A percentile compares a stretch with the other conserved stretches of the same genome.
Evolutionary conservation across 1,140 invertebrate species (phyloP).

Genomic region (Schmidtea mediterranea): DNA sequence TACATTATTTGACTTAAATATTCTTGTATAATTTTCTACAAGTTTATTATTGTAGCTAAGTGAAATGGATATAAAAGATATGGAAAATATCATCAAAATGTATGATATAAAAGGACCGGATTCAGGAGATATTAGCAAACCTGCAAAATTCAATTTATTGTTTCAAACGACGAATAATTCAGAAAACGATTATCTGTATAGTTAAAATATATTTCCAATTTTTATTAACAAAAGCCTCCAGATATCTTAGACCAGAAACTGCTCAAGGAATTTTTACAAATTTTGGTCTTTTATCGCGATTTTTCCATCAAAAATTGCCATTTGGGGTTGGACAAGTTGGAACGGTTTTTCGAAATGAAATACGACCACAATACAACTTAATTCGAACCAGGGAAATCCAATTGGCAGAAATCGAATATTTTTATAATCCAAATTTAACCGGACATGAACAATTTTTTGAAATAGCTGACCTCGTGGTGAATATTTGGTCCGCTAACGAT

Average conservation of each 20-base stretch:
- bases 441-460: neutral
- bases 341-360: conserved; percentile 9
- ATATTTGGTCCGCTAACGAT: conserved; percentile 58
- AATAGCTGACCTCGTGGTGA: conserved; percentile 44
- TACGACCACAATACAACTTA: neutral
- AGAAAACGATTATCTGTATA: neutral
- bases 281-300: conserved; percentile 2
- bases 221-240: neutral
- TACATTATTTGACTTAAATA: too few species aligned
- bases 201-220: neutral
- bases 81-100: conserved; percentile 49
- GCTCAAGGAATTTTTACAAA: conserved; percentile 10
- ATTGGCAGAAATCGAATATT: conserved; percentile 5
- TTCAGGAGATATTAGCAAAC: conserved; percentile 44
- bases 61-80: conserved; percentile 59
- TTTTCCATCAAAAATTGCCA: conserved; percentile 1
- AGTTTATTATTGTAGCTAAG: conserved; percentile 35
- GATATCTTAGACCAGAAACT: conserved; percentile 9
- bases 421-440: conserved; percentile 1
- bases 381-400: conserved; percentile 2
- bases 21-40: too few species aligned
- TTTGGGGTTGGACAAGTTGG: conserved; percentile 9
- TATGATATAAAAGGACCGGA: conserved; percentile 77
- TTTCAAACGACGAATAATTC: neutral
- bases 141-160: neutral